phyloP scores from a whole-genome alignment of 2,113 vertebrate species.

The Epinephelus lanceolatus region DNA sequence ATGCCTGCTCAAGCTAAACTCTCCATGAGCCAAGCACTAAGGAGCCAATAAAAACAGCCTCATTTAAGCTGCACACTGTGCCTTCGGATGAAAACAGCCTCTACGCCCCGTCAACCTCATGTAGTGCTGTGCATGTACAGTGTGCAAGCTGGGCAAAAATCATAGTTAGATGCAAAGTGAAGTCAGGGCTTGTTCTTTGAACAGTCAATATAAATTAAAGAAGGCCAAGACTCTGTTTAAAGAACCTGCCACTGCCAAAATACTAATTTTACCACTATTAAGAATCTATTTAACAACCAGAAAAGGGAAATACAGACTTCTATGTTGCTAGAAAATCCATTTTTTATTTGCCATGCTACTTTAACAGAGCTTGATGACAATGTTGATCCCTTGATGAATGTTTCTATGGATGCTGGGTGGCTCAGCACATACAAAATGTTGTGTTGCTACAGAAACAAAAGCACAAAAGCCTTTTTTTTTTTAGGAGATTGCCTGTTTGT shows the following conservation, averaged over 20 bases:
- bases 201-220: conserved; percentile 33
- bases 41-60: conserved; percentile 76
- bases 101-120: conserved; percentile 50
- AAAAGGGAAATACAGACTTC: neutral
- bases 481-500: neutral
- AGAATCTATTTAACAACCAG: neutral
- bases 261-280: neutral
- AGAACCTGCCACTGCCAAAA: neutral
- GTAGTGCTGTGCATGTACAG: conserved; percentile 33
- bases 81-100: conserved; percentile 54
- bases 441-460: conserved; percentile 3
- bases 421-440: neutral
- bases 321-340: neutral
- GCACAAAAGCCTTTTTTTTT: neutral
- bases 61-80: conserved; percentile 49
- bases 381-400: conserved; percentile 40
- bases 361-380: conserved; percentile 16
- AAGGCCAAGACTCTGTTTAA: conserved; percentile 18
- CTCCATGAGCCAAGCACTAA: conserved; percentile 58
- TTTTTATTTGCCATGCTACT: neutral
- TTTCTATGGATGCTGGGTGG: conserved; percentile 18
- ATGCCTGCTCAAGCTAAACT: conserved; percentile 59
- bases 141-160: conserved; percentile 37
- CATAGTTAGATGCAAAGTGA: conserved; percentile 15
- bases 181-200: conserved; percentile 43